Base-by-base conservation (phyloP, 2,888 invertebrate genomes). In the Ophonus ardosiacus region DNA sequence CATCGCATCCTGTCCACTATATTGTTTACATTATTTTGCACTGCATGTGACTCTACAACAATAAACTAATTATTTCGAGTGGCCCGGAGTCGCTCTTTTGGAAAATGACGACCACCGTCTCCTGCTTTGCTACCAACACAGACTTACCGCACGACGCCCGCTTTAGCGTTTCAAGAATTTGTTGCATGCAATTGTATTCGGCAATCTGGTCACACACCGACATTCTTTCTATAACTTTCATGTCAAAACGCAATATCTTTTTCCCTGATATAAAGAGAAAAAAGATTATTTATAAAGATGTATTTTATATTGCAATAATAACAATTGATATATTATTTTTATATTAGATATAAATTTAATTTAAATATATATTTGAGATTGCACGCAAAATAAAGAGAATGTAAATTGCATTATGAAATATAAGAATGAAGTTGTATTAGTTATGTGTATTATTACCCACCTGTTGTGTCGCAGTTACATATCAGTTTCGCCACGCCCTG, bases 401-500 rank as follows among this genome's bases (percentile, higher is more conserved):
- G 3, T 31, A 65, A 7, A 65, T 13, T 21, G 24, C n/a, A 17
- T 38, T 68, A 2, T 43, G 17, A 43, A 74, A 74, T 43, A 74
- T 74, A 43, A 74, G 38, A 51, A 43, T 74, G 1, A 43, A 43
- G 5, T 43, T 43, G 13, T 68, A 68, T 38, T 31, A 51, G 13
- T 51, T 51, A 51, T 51, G 24, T 74, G 17, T 43, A 74, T 74
- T 74, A 74, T 74, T 74, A 18, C 43, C 71, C 71, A 74, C 71
- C 71, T 74, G 71, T 74, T 74, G 71, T 74, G 13, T 68, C 68
- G 68, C 63, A 63, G 63, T 63, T 63, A 21, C 63, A 68, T 68
- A 68, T 68, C 68, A 13, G n/a, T 74, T 74, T 74, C 71, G 40
- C 71, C 71, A 74, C 71, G 71, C 71, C 71, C 71, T 74, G 43